phyloP scores from a whole-genome alignment of 2,888 invertebrate genomes.

The Scaeva pyrastri region DNA sequence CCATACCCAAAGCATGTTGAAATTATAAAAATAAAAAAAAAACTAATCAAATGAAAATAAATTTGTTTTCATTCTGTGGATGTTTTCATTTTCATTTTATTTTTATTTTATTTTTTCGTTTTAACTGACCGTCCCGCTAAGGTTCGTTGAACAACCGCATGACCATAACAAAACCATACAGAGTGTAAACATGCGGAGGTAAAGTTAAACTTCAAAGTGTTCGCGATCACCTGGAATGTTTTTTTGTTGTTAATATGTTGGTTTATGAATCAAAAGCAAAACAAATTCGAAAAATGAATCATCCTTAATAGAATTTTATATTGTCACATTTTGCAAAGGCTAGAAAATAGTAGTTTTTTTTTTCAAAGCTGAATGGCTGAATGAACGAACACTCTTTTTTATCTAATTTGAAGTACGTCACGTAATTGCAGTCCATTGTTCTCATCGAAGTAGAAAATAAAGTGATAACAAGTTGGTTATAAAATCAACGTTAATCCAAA shows the following conservation, averaged over 20 bases:
- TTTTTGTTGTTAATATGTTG: neutral
- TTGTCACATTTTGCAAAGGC: constrained; percentile 3
- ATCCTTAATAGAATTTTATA: constrained; percentile 8
- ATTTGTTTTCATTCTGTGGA: constrained; percentile 53
- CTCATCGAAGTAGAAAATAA: constrained; percentile 27
- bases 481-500: constrained; percentile 34
- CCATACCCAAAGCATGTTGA: constrained; percentile 42
- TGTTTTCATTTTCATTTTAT: constrained; percentile 34
- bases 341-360: neutral
- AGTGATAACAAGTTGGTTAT: constrained; percentile 50
- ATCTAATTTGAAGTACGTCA: constrained; percentile 8
- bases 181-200: constrained; percentile 17
- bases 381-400: constrained; percentile 3
- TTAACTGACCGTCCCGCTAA: constrained; percentile 40
- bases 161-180: constrained; percentile 11
- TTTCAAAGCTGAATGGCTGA: constrained; percentile 14
- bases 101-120: too few relatives aligned
- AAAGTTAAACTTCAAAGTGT: constrained; percentile 14
- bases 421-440: constrained; percentile 14
- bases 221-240: constrained; percentile 19
- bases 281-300: constrained; percentile 7
- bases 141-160: constrained; percentile 11
- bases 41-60: constrained; percentile 54
- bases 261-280: constrained; percentile 5
- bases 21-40: constrained; percentile 31